Evolutionary conservation across 2,797 vertebrate species (phyloP).

Genomic region (Fratercula arctica): DNA sequence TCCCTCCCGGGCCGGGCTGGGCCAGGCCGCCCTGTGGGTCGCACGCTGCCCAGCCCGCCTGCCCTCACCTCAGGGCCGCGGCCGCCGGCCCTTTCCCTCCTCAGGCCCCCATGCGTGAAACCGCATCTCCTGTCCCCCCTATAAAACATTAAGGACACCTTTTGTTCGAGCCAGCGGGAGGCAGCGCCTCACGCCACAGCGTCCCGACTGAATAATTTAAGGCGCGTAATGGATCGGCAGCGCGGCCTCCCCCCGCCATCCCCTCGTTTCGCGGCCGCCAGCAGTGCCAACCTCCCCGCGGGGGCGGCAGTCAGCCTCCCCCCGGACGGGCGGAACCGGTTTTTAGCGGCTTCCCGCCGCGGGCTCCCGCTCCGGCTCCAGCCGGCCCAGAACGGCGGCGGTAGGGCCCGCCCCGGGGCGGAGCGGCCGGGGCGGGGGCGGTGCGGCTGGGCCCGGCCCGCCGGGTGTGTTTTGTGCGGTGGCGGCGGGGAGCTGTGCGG

Average conservation of each 20-base stretch:
- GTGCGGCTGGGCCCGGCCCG: neutral
- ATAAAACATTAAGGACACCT: neutral
- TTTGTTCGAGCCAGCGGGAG: neutral
- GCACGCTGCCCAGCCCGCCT: accelerated
- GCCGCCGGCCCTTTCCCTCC: neutral
- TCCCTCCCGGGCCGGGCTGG: no score
- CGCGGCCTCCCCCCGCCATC: no score
- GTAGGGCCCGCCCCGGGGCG: neutral
- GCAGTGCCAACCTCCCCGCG: neutral
- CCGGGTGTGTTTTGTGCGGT: neutral
- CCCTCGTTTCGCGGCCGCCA: neutral
- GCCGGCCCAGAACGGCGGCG: neutral
- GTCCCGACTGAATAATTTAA: neutral
- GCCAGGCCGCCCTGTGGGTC: no score
- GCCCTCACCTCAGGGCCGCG: neutral
- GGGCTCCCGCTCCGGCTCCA: no score
- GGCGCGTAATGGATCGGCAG: neutral
- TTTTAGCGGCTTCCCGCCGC: neutral
- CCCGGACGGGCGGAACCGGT: neutral
- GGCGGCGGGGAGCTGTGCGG: neutral
- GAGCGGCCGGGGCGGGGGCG: neutral
- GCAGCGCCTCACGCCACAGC: neutral
- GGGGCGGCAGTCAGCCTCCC: accelerated
- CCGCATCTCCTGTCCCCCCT: neutral
- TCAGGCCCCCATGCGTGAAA: neutral